Evolutionary conservation across 2,113 vertebrate genomes (phyloP), one percentile per base, ranked within the genome.

Genomic region (Gambusia holbrooki): DNA sequence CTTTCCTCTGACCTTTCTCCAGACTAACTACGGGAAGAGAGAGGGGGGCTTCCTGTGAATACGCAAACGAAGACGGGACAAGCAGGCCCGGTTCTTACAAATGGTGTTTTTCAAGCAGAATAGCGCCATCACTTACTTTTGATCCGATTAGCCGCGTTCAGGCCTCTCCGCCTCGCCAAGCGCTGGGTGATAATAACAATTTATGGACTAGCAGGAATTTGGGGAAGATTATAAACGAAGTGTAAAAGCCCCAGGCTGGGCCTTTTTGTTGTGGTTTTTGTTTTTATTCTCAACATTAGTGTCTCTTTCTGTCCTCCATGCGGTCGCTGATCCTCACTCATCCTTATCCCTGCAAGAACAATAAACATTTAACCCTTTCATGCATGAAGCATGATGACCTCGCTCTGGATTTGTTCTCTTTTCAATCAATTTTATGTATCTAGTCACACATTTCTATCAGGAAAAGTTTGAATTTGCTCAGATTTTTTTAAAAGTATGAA

Each of bases 1-100:
- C 87, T 89, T 78, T 33, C 64, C 84, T 63, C 25, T 92, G 92
- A 94, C 93, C 94, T 92, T 87, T 89, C 77, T 40, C 7, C 48
- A 25, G 51, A 74, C 89, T 87, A 73, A 79, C 73, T 42, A n/a
- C 15, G 40, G 30, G 12, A 30, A 7, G 29, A 19, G 13, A 17
- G 27, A 3, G 35, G 27, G 13, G 35, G 70, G 11, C 78, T 71
- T 65, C 17, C 75, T 75, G 67, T 69, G 77, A 69, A 78, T 76
- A 80, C 35, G 77, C 83, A 79, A 42, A 70, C 58, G 12, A 71
- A 15, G 73, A 40, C 4, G 3, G 27, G 48, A 71, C 78, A 84
- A 60, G 58, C 71, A 25, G 71, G 75, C 80, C 83, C 65, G 75
- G 82, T 82, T 89, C 74, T 74, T 91, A 88, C 83, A 87, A 81